Conservation (phyloP, 2,113 vertebrate genomes). For the Coturnix japonica region DNA sequence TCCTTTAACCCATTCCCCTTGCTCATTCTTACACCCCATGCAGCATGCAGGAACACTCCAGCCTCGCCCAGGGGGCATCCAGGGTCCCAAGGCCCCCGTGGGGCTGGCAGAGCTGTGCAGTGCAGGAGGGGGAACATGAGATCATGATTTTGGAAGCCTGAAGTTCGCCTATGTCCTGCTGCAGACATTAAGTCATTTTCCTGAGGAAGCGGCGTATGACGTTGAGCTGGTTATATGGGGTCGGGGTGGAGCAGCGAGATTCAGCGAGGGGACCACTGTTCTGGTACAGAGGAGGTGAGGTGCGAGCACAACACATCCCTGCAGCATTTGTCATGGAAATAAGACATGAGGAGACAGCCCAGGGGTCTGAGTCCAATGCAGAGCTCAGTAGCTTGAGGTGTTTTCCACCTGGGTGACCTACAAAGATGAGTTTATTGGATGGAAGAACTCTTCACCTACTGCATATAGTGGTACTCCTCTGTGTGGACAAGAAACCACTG, state of each 20-base stretch:
- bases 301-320: fast-evolving
- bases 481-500: fast-evolving
- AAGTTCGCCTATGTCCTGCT: background rate
- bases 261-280: background rate
- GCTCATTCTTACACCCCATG: background rate
- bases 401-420: background rate
- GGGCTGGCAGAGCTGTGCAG: slow-evolving; percentile 13
- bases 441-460: background rate
- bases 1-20: background rate
- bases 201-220: slow-evolving; percentile 53
- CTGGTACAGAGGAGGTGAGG: background rate
- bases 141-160: slow-evolving; percentile 40
- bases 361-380: background rate
- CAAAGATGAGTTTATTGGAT: fast-evolving
- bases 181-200: slow-evolving; percentile 70
- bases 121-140: background rate
- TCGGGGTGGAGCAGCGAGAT: background rate
- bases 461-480: background rate
- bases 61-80: background rate
- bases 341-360: background rate
- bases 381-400: background rate
- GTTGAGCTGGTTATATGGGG: background rate
- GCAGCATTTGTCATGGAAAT: background rate
- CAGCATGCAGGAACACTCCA: fast-evolving
- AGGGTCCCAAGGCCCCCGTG: background rate